Base-by-base conservation (phyloP, 2,113 vertebrate species). In the Menidia beryllina region DNA sequence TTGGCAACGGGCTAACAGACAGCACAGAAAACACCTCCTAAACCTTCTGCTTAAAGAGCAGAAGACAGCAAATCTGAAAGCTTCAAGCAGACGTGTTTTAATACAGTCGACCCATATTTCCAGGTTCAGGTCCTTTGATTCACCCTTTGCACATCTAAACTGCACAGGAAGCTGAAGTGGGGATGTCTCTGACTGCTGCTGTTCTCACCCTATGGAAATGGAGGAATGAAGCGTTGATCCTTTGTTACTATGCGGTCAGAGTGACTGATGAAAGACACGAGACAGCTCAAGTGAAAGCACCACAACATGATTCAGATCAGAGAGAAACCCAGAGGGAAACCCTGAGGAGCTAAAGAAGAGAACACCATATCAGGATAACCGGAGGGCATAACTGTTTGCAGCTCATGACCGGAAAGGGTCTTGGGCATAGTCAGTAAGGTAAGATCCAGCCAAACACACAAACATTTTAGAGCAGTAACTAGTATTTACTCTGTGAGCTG, bases 221-320 rank as follows among this genome's bases (percentile, higher is more conserved):
- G 72, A 27, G 77, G 77, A 84, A 79, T 79, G 87, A 91, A 79
- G 79, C n/a, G 86, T 81, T 91, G 88, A 92, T 88, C 86, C 82
- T 73, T 88, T 88, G 82, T 88, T 91, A 84, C 75, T 86, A 84
- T 83, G 88, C 68, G 52, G 56, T 1, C 70, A 19, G 70, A 91
- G 84, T 82, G 83, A 79, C 87, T 80, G 88, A 88, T 89, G 92
- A 93, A 86, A 91, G 91, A 91, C 74, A 60, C 70, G 4, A 25
- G 54, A 76, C 63, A 66, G 60, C 65, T 56, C 0, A 26, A 61
- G 30, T 7, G 11, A 39, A 1, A 54, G 72, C 53, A 49, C 45
- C 53, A 64, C 51, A 0, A 58, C 50, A 1, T 14, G 47, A 1
- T 72, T 56, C 1, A 45, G 34, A 60, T 70, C 39, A 41, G 56